Evolutionary conservation across 1,140 invertebrate species (phyloP), one percentile per base, ranked within the genome.

Genomic region (Zophobas atratus): DNA sequence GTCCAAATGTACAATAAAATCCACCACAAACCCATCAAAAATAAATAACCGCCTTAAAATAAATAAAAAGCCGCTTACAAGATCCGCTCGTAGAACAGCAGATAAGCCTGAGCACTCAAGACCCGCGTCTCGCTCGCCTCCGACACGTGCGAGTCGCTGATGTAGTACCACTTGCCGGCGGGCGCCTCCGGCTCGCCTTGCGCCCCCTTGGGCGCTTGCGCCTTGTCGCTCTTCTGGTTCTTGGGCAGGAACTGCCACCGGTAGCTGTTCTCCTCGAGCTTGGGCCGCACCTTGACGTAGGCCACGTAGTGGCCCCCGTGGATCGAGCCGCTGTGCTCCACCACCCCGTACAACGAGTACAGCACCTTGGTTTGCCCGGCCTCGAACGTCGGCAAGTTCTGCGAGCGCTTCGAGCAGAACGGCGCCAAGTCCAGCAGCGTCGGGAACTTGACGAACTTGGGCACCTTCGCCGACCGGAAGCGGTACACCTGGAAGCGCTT

Each of bases 251-350:
- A 94, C 70, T 90, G 89, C 92, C 92, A 93, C 1, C 92, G 88
- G 1, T 89, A 89, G 81, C 93, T 92, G 6, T 90, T 88, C 1
- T 87, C 82, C 39, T 88, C 86, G 39, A 93, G 83, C 3, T 89
- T 88, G 3, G 88, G 81, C 46, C 92, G 87, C 80, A 95, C 93
- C 88, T 96, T 96, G 0, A 96, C 95, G 84, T 97, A 99, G 3
- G 97, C 96, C n/a, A 97, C 94, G 85, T 99, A 99, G 87, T 99
- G 98, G 1, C 98, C 98, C 60, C 95, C 94, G 82, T 94, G 92
- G 79, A 98, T 91, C 8, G 92, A 92, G 1, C 98, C 98, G 75
- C 93, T 94, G 84, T 99, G 98, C 84, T 97, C 96, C 8, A 99
- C 97, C 3, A 99, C 92, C 1, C 97, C 98, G 84, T 98, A 99